Conservation (phyloP, 2,113 vertebrate species). For the Megaceryle torquata region DNA sequence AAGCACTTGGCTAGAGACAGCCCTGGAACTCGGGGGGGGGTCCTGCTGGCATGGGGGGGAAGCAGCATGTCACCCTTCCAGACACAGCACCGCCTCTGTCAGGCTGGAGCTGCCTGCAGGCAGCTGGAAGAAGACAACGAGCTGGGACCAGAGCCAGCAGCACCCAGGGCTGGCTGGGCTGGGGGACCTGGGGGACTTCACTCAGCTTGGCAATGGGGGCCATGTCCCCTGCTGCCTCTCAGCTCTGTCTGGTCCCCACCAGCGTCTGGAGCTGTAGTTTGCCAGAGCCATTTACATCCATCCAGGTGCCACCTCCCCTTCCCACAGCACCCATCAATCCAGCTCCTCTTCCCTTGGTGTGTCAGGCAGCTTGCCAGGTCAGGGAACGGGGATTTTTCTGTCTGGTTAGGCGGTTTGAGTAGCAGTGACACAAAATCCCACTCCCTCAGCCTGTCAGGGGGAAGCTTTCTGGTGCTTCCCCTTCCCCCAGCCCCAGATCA, state of each 20-base stretch:
- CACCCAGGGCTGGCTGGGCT: no score
- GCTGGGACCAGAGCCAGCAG: accelerated
- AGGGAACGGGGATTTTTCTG: not conserved
- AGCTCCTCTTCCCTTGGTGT: not conserved
- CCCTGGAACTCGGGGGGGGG: accelerated
- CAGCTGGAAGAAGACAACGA: not conserved
- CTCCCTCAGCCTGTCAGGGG: not conserved
- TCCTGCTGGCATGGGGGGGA: accelerated
- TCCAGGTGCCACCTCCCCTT: not conserved
- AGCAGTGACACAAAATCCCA: not conserved
- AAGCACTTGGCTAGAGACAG: not conserved
- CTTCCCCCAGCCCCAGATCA: not conserved
- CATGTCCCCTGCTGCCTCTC: not conserved
- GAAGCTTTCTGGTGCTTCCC: not conserved
- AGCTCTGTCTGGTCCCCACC: not conserved
- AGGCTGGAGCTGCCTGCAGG: not conserved
- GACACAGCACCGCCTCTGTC: accelerated
- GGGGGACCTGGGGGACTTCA: accelerated
- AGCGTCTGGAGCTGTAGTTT: not conserved
- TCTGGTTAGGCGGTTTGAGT: not conserved
- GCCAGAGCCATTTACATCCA: not conserved
- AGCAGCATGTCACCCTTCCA: accelerated
- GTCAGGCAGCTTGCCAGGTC: not conserved
- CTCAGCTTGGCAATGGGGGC: not conserved
- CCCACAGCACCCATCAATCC: not conserved